A percentile compares a stretch with the other conserved stretches of the same genome.
phyloP scores from a whole-genome alignment of 1,140 invertebrate genomes.

The Adelges cooleyi region DNA sequence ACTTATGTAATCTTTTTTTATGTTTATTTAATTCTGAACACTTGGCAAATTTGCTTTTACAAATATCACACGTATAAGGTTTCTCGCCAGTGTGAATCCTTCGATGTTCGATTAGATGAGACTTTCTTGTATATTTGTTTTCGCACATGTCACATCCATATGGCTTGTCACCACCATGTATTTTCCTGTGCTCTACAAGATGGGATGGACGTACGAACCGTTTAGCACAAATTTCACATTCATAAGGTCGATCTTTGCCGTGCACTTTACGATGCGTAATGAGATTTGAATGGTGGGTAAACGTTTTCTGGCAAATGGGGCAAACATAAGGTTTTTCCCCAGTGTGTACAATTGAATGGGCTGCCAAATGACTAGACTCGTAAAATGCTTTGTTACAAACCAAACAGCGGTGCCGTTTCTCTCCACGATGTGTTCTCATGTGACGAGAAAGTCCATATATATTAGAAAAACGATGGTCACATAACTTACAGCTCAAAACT shows the following conservation, averaged over 20 bases:
- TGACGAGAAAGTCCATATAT: background rate
- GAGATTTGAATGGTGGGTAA: background rate
- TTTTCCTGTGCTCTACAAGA: constrained; percentile 33
- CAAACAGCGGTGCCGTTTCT: background rate
- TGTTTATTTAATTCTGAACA: constrained; percentile 31
- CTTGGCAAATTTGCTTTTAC: constrained; percentile 51
- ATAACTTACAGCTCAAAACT: background rate
- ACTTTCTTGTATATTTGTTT: constrained; percentile 33
- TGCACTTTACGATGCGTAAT: background rate
- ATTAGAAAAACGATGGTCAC: background rate
- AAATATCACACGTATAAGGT: constrained; percentile 54
- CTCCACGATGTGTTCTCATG: background rate
- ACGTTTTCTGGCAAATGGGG: background rate
- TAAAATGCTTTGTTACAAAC: background rate
- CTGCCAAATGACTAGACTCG: background rate
- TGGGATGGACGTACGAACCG: background rate
- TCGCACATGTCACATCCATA: constrained; percentile 34
- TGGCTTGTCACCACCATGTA: constrained; percentile 36
- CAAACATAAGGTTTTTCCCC: constrained; percentile 9
- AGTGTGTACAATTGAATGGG: background rate
- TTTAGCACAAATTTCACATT: constrained; percentile 16
- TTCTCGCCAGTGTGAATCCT: constrained; percentile 53
- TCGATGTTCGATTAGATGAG: constrained; percentile 34
- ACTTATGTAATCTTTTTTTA: background rate
- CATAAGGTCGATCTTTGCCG: background rate